These are phyloP conservation scores for Bombus confusus DNA, from an alignment of 1,140 invertebrate genomes.

Conservation along the genomic window DNA sequence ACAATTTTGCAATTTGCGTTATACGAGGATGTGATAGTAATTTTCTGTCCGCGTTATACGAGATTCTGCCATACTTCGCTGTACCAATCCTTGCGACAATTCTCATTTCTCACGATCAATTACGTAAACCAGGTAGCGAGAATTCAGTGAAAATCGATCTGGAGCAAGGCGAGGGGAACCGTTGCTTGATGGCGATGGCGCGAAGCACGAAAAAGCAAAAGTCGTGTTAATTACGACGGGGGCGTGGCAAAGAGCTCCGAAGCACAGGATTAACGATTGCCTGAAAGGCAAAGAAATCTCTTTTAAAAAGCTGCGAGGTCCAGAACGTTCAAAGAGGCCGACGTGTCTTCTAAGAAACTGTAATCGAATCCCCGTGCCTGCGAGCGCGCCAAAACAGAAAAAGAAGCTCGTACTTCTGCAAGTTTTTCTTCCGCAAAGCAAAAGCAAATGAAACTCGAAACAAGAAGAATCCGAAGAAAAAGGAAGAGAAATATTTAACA, in stretches of 20 bases:
- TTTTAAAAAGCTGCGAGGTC: constrained; percentile 12
- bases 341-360: constrained; percentile 3
- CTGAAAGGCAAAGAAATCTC: neutral
- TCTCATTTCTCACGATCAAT: neutral
- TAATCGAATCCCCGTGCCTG: constrained; percentile 42
- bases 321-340: neutral
- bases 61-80: too few species aligned
- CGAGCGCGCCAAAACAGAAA: constrained; percentile 1
- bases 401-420: neutral
- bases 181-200: neutral
- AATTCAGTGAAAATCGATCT: neutral
- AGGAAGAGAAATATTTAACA: neutral
- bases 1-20: too few species aligned
- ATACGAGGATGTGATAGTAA: too few species aligned
- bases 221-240: constrained; percentile 21
- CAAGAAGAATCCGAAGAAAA: neutral
- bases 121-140: neutral
- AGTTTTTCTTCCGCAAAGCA: neutral
- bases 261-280: constrained; percentile 31
- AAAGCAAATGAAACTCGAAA: neutral
- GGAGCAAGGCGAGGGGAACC: neutral
- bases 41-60: too few species aligned
- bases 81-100: neutral
- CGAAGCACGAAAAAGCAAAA: neutral
- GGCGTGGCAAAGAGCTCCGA: neutral